Conservation (phyloP, 2,797 vertebrate species). For the Microcaecilia unicolor region DNA sequence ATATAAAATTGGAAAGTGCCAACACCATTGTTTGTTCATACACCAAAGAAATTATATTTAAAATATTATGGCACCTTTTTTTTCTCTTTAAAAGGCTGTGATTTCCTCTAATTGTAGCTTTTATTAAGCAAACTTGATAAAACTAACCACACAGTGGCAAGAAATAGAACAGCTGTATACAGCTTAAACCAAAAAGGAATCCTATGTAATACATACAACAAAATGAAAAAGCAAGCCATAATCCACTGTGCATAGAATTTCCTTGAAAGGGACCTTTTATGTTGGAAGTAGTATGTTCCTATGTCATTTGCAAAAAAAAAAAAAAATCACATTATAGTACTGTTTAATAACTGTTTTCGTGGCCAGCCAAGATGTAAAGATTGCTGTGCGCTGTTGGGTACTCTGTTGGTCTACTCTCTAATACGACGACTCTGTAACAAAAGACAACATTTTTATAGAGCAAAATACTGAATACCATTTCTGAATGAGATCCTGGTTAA, state of each 20-base stretch:
- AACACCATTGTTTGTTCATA: constrained; percentile 28
- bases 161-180: constrained; percentile 60
- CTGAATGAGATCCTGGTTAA: too few relatives aligned
- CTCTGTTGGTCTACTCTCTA: constrained; percentile 91
- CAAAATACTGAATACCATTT: accelerated
- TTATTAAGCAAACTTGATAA: constrained; percentile 67
- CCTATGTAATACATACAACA: constrained; percentile 29
- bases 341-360: constrained; percentile 93
- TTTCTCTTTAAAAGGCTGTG: constrained; percentile 35
- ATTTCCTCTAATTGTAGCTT: constrained; percentile 50
- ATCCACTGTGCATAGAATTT: constrained; percentile 15
- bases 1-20: constrained; percentile 42
- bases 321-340: neutral
- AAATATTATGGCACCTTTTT: constrained; percentile 51
- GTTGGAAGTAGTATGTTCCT: constrained; percentile 12
- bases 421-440: constrained; percentile 81
- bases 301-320: neutral
- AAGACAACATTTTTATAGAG: constrained; percentile 21
- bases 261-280: constrained; percentile 12
- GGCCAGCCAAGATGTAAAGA: constrained; percentile 95
- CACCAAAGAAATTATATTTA: constrained; percentile 30
- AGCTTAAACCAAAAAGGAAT: constrained; percentile 56
- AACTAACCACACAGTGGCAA: constrained; percentile 69
- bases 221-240: constrained; percentile 15
- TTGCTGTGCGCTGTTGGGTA: constrained; percentile 91